Percentiles rank a stretch among this genome's conserved stretches.
phyloP scores from a whole-genome alignment of 2,797 vertebrate species.

The Chanos chanos region DNA sequence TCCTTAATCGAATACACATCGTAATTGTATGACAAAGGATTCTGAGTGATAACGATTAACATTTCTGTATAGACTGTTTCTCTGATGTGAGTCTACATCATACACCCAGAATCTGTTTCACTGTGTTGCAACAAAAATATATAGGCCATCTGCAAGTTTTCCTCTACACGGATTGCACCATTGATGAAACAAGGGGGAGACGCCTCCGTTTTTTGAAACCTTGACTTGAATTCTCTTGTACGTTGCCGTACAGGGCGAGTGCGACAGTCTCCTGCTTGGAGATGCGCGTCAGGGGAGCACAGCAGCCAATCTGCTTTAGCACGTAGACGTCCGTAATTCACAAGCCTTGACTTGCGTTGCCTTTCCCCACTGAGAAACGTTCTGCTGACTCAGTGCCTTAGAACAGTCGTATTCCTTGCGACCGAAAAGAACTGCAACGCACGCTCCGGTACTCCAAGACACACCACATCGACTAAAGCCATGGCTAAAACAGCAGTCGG shows the following conservation, averaged over 20 bases:
- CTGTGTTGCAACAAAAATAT: slow-evolving; percentile 9
- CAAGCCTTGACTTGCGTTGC: slow-evolving; percentile 53
- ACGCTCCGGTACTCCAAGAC: slow-evolving; percentile 41
- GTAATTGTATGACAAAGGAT: too few species aligned
- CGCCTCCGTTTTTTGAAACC: slow-evolving; percentile 32
- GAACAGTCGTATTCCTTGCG: slow-evolving; percentile 54
- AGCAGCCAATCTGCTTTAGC: slow-evolving; percentile 46
- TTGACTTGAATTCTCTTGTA: slow-evolving; percentile 36
- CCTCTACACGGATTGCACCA: slow-evolving; percentile 11
- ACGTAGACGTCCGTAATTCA: slow-evolving; percentile 49
- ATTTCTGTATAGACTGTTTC: too few species aligned
- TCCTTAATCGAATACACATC: too few species aligned
- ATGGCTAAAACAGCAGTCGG: slow-evolving; percentile 79
- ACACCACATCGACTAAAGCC: slow-evolving; percentile 47
- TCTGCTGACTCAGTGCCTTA: slow-evolving; percentile 84
- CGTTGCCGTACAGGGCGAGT: slow-evolving; percentile 36
- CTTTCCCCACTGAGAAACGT: slow-evolving; percentile 37
- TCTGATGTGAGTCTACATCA: neutral
- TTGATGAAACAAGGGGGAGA: slow-evolving; percentile 44
- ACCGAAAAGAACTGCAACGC: slow-evolving; percentile 56
- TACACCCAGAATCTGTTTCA: too few species aligned
- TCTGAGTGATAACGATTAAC: too few species aligned
- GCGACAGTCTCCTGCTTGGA: slow-evolving; percentile 41
- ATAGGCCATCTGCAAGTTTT: slow-evolving; percentile 10
- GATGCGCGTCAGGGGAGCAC: slow-evolving; percentile 49